phyloP scores from a whole-genome alignment of 2,113 vertebrate species.

The Rana temporaria region DNA sequence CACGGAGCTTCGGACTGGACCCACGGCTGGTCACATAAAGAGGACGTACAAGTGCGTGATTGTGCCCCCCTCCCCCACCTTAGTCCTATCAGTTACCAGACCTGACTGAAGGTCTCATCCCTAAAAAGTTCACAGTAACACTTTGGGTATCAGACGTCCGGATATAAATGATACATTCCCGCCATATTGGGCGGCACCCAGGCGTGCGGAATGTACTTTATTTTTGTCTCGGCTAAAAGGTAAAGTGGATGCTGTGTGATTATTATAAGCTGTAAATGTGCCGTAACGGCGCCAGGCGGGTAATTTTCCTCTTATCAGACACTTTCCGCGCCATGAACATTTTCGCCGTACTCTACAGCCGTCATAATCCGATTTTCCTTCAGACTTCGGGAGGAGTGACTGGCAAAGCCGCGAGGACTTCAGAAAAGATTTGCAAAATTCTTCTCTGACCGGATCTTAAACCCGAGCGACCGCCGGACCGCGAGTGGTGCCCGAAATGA shows the following conservation, averaged over 20 bases:
- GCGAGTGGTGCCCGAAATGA: background rate
- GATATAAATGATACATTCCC: too few species aligned
- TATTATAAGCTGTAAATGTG: conserved; percentile 16
- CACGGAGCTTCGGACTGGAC: too few species aligned
- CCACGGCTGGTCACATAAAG: too few species aligned
- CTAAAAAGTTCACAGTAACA: too few species aligned
- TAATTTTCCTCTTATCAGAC: conserved; percentile 15
- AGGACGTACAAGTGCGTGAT: too few species aligned
- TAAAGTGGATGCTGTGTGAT: background rate
- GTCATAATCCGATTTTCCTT: background rate
- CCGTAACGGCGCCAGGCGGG: background rate
- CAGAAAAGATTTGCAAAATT: conserved; percentile 19
- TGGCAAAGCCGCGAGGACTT: background rate
- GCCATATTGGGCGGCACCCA: background rate
- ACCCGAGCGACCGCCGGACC: background rate
- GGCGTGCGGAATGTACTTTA: background rate
- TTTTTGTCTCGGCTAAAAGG: too few species aligned
- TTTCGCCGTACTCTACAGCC: conserved; percentile 18
- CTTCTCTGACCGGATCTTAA: background rate
- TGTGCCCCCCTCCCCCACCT: too few species aligned
- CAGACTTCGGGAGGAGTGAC: background rate
- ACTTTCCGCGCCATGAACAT: conserved; percentile 8
- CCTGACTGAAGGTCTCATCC: too few species aligned
- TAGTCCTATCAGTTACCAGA: too few species aligned
- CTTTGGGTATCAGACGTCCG: too few species aligned